Evolutionary conservation across 2,888 invertebrate genomes (phyloP).

Genomic region (Phyllotreta cruciferae): DNA sequence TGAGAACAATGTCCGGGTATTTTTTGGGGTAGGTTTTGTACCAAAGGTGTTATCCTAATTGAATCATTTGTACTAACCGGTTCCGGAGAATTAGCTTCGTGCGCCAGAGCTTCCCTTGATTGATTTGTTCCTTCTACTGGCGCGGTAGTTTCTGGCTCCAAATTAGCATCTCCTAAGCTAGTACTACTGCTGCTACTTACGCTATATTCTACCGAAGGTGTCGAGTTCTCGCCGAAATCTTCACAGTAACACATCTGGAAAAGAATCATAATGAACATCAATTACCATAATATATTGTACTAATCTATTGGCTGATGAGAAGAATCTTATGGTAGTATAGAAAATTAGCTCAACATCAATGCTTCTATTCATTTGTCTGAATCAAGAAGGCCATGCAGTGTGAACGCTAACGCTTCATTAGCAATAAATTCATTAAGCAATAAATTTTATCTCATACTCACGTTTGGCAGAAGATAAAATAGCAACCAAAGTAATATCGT

Average conservation of each 20-base stretch:
- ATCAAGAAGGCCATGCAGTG: too few relatives aligned
- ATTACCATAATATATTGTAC: not conserved
- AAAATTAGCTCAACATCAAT: too few relatives aligned
- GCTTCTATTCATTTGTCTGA: too few relatives aligned
- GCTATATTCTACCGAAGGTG: conserved; percentile 55
- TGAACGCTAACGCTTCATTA: too few relatives aligned
- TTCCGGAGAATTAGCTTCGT: conserved; percentile 79
- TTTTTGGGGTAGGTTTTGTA: not conserved
- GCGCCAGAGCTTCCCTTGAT: conserved; percentile 74
- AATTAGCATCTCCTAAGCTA: conserved; percentile 39
- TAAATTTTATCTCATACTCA: conserved; percentile 39
- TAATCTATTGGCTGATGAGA: not conserved
- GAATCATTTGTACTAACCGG: conserved; percentile 72
- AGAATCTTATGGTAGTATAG: not conserved
- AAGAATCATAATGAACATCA: not conserved
- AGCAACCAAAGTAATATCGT: conserved; percentile 42
- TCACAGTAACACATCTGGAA: conserved; percentile 29
- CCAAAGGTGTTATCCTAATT: too few relatives aligned
- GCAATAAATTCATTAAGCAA: not conserved
- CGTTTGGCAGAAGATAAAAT: conserved; percentile 43
- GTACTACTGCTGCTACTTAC: conserved; percentile 57
- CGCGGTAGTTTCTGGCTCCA: conserved; percentile 38
- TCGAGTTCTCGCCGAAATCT: conserved; percentile 35
- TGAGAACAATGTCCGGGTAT: not conserved
- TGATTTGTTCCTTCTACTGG: conserved; percentile 48